Base-by-base conservation (phyloP, 2,797 vertebrate genomes). In the Gambelia wislizenii region DNA sequence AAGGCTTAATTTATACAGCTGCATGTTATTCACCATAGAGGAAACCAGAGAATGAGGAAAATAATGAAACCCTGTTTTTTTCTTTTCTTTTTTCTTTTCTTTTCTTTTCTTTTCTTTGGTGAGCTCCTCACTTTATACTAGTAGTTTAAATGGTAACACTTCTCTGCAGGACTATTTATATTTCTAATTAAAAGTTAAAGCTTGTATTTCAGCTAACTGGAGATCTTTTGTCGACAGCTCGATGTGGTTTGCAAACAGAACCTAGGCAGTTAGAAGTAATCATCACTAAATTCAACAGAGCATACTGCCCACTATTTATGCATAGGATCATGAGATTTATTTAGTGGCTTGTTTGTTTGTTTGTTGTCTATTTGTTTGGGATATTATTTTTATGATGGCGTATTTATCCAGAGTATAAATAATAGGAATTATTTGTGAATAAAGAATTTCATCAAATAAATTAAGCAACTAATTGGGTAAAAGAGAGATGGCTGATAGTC, bases 131-230 rank as follows among this genome's bases (percentile, higher is more conserved):
- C 59, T 30, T 42, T 27, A 56, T 20, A 4, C 33, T 36, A 80
- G 52, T 33, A 56, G 52, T 80, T 36, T 33, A 80, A 81, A 42
- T 42, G 10, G 39, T 13, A 39, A 61, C 14, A 36, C 1, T 13
- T 61, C 39, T 67, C 64, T 61, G 30, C 4, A 67, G 47, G 61
- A 33, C 44, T 83, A 64, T 42, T 47, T 83, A 42, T 18, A 83
- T 83, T 67, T 83, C 61, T 67, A 47, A 83, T 83, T 61, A 82
- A 82, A 82, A 82, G 79, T 18, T 30, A 82, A 61, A 3, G 36
- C 39, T 82, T 82, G 22, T 18, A 82, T 61, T 82, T 61, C 56
- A 61, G 79, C 52, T 82, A 59, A 36, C 36, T 59, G 79, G 59
- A 59, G 79, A 42, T 82, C 25, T 61, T 82, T 82, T 2, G 3